These are phyloP conservation scores for Cheirogaleus major DNA, from an alignment of 2,797 vertebrate species.

Conservation along the genomic window DNA sequence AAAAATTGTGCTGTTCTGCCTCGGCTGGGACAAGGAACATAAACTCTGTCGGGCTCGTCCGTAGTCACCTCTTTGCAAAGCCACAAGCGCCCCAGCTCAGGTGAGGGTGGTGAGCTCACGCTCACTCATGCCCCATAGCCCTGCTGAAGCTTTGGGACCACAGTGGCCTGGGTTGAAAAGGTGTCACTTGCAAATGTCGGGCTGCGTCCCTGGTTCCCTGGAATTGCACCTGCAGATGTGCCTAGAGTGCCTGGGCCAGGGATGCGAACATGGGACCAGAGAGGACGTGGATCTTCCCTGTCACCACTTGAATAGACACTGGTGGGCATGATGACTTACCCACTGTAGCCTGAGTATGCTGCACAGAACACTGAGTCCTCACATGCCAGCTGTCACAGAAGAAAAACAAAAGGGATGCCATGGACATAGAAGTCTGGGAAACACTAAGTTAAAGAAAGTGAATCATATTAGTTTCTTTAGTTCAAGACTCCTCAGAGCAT, in stretches of 20 bases:
- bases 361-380: background rate
- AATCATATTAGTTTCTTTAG: background rate
- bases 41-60: background rate
- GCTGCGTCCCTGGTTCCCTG: background rate
- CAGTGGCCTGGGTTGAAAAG: background rate
- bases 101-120: fast-evolving
- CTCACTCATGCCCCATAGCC: background rate
- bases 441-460: background rate
- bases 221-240: background rate
- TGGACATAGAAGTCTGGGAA: background rate
- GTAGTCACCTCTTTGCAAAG: background rate
- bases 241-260: no score
- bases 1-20: background rate
- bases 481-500: background rate
- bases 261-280: background rate
- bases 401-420: background rate
- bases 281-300: background rate
- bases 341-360: background rate
- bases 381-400: background rate
- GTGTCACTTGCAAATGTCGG: background rate
- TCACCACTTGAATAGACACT: background rate
- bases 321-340: background rate
- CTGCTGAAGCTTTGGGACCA: background rate
- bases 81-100: no score
- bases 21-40: background rate